These are phyloP conservation scores for Mystacornis crossleyi DNA, from an alignment of 2,113 vertebrate species.

Conservation along the genomic window DNA sequence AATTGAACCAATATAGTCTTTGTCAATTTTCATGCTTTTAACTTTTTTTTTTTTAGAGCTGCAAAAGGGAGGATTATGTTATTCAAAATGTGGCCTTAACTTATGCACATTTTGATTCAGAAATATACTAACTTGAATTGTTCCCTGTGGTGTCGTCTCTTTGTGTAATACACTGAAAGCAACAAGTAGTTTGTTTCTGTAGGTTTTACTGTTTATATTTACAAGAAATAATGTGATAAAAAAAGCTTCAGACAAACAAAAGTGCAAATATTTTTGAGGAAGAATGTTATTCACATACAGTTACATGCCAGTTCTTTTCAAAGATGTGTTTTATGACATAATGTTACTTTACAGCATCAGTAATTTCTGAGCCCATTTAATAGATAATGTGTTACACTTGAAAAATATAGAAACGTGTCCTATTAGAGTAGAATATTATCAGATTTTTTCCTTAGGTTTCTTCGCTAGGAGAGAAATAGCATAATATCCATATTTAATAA, in stretches of 20 bases:
- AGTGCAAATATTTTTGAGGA: background rate
- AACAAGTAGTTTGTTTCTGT: background rate
- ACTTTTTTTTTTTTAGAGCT: conserved; percentile 35
- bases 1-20: conserved; percentile 18
- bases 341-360: background rate
- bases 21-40: conserved; percentile 43
- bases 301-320: background rate
- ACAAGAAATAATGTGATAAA: background rate
- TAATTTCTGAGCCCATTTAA: background rate
- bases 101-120: background rate
- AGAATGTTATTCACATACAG: background rate
- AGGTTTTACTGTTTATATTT: background rate
- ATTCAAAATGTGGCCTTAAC: background rate
- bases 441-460: background rate
- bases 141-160: background rate
- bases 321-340: background rate
- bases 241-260: background rate
- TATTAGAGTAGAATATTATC: background rate
- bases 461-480: background rate
- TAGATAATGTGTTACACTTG: background rate
- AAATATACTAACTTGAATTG: background rate
- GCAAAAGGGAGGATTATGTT: background rate
- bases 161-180: background rate
- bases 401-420: background rate
- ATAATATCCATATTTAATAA: background rate